Conservation (phyloP, 30 jellyfish, hydroid and myxozoan species). For the Turritopsis rubra region DNA sequence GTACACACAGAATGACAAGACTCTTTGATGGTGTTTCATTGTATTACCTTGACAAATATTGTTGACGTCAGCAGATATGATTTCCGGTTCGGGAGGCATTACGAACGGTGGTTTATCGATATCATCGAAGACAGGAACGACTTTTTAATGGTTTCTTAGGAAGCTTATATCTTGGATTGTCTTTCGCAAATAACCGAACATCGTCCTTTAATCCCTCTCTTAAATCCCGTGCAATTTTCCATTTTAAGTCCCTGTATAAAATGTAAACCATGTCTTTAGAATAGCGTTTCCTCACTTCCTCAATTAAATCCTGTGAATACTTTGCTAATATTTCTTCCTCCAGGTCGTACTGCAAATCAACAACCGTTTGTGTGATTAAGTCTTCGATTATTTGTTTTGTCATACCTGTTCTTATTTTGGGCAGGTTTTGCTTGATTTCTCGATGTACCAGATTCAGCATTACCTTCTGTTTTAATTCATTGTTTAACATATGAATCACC, state of each 20-base stretch:
- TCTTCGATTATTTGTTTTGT: background rate
- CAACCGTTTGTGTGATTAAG: background rate
- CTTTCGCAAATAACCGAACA: background rate
- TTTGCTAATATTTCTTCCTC: background rate
- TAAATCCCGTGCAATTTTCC: slow-evolving; percentile 9
- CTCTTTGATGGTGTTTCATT: slow-evolving; percentile 2
- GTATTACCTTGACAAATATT: slow-evolving; percentile 10
- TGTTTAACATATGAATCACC: background rate
- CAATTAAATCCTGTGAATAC: background rate
- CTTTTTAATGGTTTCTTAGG: background rate
- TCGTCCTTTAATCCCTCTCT: background rate
- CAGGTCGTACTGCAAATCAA: slow-evolving; percentile 7
- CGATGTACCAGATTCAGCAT: background rate
- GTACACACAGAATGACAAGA: slow-evolving; percentile 1
- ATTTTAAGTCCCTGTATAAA: background rate
- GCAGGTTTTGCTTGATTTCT: background rate
- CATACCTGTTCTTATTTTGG: background rate
- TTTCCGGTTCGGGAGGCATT: slow-evolving; percentile 9
- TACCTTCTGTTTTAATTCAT: slow-evolving; percentile 6
- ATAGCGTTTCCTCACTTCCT: background rate
- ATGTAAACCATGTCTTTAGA: background rate
- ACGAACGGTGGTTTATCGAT: background rate
- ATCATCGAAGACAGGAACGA: background rate
- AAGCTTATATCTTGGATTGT: background rate
- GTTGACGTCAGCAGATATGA: background rate